These are phyloP conservation scores for Probaryconus sp. DNA, from an alignment of 1,140 invertebrate genomes.

Conservation along the genomic window DNA sequence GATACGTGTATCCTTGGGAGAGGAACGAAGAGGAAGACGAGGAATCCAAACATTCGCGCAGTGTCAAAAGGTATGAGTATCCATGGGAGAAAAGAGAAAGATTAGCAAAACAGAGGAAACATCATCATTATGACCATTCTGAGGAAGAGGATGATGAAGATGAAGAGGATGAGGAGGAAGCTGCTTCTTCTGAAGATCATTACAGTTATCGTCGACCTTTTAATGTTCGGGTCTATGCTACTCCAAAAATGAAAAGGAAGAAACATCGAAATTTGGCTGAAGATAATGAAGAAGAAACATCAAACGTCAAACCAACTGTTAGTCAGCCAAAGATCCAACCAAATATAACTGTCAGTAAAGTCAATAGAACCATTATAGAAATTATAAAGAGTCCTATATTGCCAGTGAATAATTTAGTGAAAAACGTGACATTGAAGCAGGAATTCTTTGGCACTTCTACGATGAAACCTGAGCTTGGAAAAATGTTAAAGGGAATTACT, in stretches of 20 bases:
- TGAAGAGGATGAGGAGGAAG: constrained; percentile 22
- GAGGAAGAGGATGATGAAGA: constrained; percentile 31
- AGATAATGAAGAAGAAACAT: constrained; percentile 36
- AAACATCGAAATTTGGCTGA: constrained; percentile 5
- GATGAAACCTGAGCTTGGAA: too few relatives aligned
- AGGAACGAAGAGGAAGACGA: constrained; percentile 46
- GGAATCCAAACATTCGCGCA: constrained; percentile 53
- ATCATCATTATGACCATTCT: constrained; percentile 8
- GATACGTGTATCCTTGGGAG: constrained; percentile 68
- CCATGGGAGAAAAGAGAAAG: constrained; percentile 57
- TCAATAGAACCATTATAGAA: constrained; percentile 29
- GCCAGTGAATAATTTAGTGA: background rate
- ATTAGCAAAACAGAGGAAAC: constrained; percentile 34
- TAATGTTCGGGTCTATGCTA: constrained; percentile 23
- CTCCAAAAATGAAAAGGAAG: constrained; percentile 20
- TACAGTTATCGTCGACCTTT: constrained; percentile 30
- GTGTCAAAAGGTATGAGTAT: constrained; percentile 53
- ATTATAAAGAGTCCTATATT: constrained; percentile 24
- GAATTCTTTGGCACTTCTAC: background rate
- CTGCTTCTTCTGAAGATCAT: constrained; percentile 49
- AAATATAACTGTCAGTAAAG: constrained; percentile 28
- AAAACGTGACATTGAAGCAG: background rate
- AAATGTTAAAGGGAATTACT: too few relatives aligned
- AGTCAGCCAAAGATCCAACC: constrained; percentile 4
- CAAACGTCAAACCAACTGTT: constrained; percentile 25